Evolutionary conservation across 2,797 vertebrate genomes (phyloP).

Genomic region (Eulemur albifrons): DNA sequence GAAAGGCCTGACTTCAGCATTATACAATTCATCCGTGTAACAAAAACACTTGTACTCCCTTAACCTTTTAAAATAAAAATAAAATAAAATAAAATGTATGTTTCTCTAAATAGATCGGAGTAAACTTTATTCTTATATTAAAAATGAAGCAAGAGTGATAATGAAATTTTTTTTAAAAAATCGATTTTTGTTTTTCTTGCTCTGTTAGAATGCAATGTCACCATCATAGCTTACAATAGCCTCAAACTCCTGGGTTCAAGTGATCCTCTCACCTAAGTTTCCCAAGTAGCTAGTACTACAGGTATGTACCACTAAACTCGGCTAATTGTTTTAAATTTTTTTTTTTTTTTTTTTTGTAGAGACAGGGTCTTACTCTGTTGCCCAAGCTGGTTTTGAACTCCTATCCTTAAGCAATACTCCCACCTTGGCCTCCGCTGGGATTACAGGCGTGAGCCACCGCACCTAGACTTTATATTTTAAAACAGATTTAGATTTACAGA

Average conservation of each 20-base stretch:
- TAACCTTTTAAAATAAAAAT: no score
- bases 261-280: neutral
- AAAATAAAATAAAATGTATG: no score
- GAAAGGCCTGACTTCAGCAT: no score
- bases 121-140: neutral
- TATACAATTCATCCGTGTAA: no score
- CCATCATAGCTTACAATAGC: neutral
- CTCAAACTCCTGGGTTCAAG: neutral
- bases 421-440: neutral
- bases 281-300: no score
- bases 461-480: neutral
- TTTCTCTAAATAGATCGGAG: no score
- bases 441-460: neutral
- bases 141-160: neutral
- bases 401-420: neutral
- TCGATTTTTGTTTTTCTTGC: neutral
- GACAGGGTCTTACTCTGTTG: neutral
- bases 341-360: no score
- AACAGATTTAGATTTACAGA: neutral
- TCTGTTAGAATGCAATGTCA: neutral
- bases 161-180: neutral
- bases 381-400: neutral
- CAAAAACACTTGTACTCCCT: no score
- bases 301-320: no score
- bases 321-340: no score